Conservation (phyloP, 2,888 invertebrate species). For the Napeogenes sylphis region DNA sequence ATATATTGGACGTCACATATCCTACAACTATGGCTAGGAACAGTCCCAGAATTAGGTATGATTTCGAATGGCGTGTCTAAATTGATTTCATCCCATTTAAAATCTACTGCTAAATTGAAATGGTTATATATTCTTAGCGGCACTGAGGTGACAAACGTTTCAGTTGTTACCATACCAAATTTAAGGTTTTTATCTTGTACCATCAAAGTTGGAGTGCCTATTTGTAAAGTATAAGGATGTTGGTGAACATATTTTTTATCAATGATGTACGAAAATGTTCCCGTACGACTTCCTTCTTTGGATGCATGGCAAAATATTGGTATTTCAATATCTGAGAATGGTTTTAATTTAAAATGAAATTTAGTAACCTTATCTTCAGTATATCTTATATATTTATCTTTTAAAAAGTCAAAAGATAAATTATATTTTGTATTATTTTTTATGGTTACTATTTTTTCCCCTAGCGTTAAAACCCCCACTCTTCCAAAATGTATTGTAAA, state of each 20-base stretch:
- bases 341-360: slow-evolving; percentile 44
- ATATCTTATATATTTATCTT: slow-evolving; percentile 48
- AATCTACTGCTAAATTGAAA: slow-evolving; percentile 56
- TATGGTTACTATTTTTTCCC: slow-evolving; percentile 47
- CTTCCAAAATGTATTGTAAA: slow-evolving; percentile 56
- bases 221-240: slow-evolving; percentile 54
- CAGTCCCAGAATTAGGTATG: slow-evolving; percentile 50
- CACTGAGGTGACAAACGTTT: slow-evolving; percentile 59
- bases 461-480: slow-evolving; percentile 54
- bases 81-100: slow-evolving; percentile 52
- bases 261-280: slow-evolving; percentile 54
- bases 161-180: slow-evolving; percentile 69
- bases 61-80: slow-evolving; percentile 63
- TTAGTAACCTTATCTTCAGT: slow-evolving; percentile 43
- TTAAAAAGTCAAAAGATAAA: slow-evolving; percentile 44
- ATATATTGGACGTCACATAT: slow-evolving; percentile 59
- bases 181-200: slow-evolving; percentile 55
- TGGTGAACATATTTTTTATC: slow-evolving; percentile 51
- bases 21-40: slow-evolving; percentile 52
- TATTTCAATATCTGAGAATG: slow-evolving; percentile 41
- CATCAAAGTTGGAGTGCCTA: slow-evolving; percentile 50
- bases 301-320: slow-evolving; percentile 48
- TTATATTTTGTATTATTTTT: slow-evolving; percentile 55
- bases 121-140: slow-evolving; percentile 58
- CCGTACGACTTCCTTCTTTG: slow-evolving; percentile 45